Evolutionary conservation across 2,797 vertebrate genomes (phyloP).

Genomic region (Eulemur coronatus): DNA sequence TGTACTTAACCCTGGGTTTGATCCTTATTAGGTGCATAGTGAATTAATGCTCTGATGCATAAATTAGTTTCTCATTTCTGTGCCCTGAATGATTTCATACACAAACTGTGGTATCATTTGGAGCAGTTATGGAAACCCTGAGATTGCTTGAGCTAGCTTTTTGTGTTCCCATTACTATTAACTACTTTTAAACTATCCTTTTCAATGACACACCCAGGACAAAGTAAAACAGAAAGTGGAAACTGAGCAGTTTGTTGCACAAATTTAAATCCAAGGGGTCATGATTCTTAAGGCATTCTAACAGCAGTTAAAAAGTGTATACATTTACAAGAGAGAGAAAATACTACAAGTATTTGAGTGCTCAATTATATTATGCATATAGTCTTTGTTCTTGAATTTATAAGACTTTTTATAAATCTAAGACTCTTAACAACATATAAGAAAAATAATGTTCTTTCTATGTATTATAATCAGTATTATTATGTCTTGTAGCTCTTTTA

Average conservation of each 20-base stretch:
- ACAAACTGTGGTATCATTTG: neutral
- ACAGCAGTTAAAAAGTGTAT: neutral
- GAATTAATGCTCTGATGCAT: neutral
- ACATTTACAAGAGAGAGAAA: constrained; percentile 31
- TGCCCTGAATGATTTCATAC: neutral
- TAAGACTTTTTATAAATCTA: constrained; percentile 36
- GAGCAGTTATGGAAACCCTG: neutral
- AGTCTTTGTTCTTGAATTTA: constrained; percentile 34
- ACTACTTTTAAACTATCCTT: neutral
- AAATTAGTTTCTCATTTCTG: neutral
- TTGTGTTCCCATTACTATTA: neutral
- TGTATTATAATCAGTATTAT: constrained; percentile 33
- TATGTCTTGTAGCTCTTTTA: constrained; percentile 47
- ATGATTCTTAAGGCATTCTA: constrained; percentile 28
- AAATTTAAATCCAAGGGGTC: neutral
- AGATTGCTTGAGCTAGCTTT: neutral
- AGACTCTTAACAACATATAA: constrained; percentile 20
- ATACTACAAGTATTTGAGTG: neutral
- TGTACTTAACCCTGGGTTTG: neutral
- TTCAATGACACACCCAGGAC: neutral
- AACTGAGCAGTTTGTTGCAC: neutral
- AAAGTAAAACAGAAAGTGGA: constrained; percentile 28
- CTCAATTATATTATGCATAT: neutral
- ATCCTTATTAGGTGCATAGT: neutral
- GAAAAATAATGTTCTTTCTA: constrained; percentile 25